A percentile compares a stretch with the other conserved stretches of the same genome.
These are phyloP conservation scores for Ephestia elutella DNA, from an alignment of 1,140 invertebrate species.

Conservation along the genomic window DNA sequence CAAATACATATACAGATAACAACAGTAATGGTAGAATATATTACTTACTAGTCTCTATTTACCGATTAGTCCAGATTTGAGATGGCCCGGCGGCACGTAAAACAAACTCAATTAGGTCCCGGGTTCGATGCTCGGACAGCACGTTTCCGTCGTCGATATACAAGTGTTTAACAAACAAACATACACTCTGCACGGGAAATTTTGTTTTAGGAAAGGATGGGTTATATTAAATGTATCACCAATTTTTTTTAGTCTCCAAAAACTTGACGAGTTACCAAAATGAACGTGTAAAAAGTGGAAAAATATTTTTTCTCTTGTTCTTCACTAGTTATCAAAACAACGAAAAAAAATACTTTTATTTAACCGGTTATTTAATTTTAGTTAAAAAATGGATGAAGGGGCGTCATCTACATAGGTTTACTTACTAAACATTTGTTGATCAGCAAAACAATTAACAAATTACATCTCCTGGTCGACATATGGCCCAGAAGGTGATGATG, in stretches of 20 bases:
- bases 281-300: too few species aligned
- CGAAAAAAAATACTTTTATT: too few species aligned
- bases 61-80: constrained; percentile 1
- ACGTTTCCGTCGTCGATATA: not conserved
- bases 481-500: constrained; percentile 1
- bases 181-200: not conserved
- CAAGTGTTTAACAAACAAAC: constrained; percentile 7
- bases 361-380: too few species aligned
- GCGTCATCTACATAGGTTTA: too few species aligned
- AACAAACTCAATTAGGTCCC: constrained; percentile 7
- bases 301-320: too few species aligned
- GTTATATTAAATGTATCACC: not conserved
- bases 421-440: too few species aligned
- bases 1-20: not conserved
- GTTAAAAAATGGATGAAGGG: too few species aligned
- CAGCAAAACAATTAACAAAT: not conserved
- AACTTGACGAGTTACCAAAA: too few species aligned
- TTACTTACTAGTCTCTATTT: not conserved
- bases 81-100: constrained; percentile 5
- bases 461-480: constrained; percentile 1
- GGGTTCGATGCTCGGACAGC: not conserved
- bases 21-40: not conserved
- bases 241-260: too few species aligned
- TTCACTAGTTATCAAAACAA: too few species aligned
- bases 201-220: constrained; percentile 8